A percentile compares a stretch with the other conserved stretches of the same genome.
Evolutionary conservation across 2,113 vertebrate genomes (phyloP).

Genomic region (Lagopus leucura): DNA sequence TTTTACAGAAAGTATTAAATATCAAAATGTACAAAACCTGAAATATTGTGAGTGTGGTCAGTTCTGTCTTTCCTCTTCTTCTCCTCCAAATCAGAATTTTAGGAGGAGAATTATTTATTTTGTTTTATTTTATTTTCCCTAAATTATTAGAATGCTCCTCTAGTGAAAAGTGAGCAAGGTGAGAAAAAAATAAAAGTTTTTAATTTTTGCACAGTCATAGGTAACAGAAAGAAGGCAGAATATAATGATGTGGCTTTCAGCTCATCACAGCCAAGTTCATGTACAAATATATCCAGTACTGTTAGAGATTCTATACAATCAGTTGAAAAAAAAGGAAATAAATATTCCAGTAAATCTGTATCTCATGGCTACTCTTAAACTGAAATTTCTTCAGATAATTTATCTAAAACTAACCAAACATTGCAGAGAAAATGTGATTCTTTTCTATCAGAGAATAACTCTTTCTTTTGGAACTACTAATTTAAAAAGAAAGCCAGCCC

Average conservation of each 20-base stretch:
- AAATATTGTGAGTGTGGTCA: not conserved
- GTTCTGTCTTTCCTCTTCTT: not conserved
- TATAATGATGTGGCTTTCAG: not conserved
- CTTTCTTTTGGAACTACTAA: not conserved
- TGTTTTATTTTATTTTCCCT: not conserved
- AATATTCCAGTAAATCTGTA: not conserved
- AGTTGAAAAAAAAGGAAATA: not conserved
- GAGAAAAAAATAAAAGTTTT: not conserved
- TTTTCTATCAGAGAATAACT: not conserved
- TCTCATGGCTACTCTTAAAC: not conserved
- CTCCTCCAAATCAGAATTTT: not conserved
- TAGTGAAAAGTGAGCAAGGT: not conserved
- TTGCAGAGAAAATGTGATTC: not conserved
- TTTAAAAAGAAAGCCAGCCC: not conserved
- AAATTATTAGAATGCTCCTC: not conserved
- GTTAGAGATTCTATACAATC: not conserved
- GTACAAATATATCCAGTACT: not conserved
- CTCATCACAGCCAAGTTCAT: not conserved
- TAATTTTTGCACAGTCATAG: not conserved
- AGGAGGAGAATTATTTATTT: fast-evolving
- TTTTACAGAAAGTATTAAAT: not conserved
- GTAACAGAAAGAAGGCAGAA: not conserved
- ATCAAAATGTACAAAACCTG: not conserved
- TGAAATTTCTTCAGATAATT: not conserved
- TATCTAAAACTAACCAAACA: not conserved